Conservation (phyloP, 2,797 vertebrate species). For the Margarornis squamiger region DNA sequence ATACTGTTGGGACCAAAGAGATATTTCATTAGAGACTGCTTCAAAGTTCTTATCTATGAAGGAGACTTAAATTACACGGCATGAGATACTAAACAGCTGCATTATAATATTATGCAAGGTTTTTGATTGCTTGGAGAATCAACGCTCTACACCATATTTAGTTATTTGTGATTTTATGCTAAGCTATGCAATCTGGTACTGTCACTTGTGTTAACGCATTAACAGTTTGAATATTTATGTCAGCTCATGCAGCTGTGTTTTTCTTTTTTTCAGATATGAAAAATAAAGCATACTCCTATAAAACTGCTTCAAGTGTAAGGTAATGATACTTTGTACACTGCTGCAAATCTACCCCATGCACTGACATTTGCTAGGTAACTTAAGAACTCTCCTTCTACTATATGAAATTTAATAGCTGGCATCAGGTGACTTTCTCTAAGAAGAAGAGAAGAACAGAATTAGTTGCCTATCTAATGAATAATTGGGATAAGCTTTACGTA, state of each 20-base stretch:
- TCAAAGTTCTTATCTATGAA: constrained; percentile 28
- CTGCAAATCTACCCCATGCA: background rate
- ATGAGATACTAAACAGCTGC: constrained; percentile 52
- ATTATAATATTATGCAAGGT: constrained; percentile 49
- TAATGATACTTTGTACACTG: background rate
- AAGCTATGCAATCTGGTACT: constrained; percentile 54
- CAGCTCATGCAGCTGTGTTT: background rate
- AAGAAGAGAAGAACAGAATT: background rate
- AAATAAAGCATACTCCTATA: background rate
- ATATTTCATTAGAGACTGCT: constrained; percentile 53
- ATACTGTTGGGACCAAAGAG: constrained; percentile 19
- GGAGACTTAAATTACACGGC: constrained; percentile 36
- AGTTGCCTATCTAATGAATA: background rate
- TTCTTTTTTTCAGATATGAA: background rate
- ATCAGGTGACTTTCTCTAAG: background rate
- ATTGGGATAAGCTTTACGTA: background rate
- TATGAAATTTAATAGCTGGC: background rate
- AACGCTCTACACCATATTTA: constrained; percentile 3
- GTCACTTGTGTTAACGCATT: constrained; percentile 44
- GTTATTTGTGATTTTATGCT: constrained; percentile 59
- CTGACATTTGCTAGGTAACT: background rate
- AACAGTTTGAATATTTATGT: constrained; percentile 32
- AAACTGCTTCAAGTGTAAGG: background rate
- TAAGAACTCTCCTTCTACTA: background rate
- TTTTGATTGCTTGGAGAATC: constrained; percentile 50